A percentile compares a stretch with the other conserved stretches of the same genome.
phyloP scores from a whole-genome alignment of 2,113 vertebrate genomes.

The Microtus oregoni region DNA sequence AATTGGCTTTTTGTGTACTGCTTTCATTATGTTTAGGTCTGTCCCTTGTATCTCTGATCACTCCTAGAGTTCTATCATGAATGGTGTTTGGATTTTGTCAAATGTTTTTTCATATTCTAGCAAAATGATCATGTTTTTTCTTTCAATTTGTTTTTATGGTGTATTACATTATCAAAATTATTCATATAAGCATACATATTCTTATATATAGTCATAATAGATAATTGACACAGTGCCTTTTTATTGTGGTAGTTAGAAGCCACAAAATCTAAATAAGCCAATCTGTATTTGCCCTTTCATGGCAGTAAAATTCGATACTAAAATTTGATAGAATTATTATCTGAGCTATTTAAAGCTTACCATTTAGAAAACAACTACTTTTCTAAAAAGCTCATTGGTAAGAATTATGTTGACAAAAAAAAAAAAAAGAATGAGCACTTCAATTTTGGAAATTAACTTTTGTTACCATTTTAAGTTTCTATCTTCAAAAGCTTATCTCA shows the following conservation, averaged over 20 bases:
- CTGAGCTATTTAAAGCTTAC: not conserved
- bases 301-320: not conserved
- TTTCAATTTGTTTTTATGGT: not conserved
- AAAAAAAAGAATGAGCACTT: not conserved
- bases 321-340: not conserved
- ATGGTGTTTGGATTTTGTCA: not conserved
- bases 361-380: not conserved
- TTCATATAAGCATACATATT: not conserved
- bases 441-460: slow-evolving; percentile 18
- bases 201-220: not conserved
- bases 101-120: not conserved
- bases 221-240: not conserved
- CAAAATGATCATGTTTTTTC: not conserved
- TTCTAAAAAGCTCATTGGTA: slow-evolving; percentile 29
- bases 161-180: not conserved
- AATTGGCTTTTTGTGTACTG: not conserved
- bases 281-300: not conserved
- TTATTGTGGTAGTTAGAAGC: not conserved
- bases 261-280: not conserved
- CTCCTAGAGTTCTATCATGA: not conserved
- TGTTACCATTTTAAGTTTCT: slow-evolving; percentile 37
- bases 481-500: not conserved
- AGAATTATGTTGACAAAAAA: slow-evolving; percentile 36
- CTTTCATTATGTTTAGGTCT: not conserved
- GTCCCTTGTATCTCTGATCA: not conserved